phyloP scores from a whole-genome alignment of 2,113 vertebrate genomes.

The Ahaetulla prasina region DNA sequence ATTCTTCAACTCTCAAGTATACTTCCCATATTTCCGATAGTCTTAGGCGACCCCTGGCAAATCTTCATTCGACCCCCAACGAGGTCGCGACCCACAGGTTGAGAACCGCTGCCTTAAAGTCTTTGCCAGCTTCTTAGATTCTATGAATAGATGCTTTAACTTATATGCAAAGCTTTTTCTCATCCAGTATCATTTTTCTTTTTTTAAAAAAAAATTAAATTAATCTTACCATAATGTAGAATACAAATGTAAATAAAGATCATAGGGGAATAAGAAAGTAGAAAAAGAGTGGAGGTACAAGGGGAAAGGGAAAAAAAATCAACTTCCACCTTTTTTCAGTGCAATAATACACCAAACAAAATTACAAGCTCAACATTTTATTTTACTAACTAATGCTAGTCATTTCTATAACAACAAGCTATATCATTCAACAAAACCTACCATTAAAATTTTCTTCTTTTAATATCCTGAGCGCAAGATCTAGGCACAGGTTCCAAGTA shows the following conservation, averaged over 20 bases:
- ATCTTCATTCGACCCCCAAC: too few relatives aligned
- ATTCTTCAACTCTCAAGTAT: too few relatives aligned
- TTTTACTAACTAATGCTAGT: not conserved
- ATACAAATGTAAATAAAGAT: too few relatives aligned
- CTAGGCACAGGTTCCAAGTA: not conserved
- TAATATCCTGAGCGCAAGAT: not conserved
- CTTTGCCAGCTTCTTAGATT: not conserved
- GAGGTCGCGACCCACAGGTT: too few relatives aligned
- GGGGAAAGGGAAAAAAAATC: too few relatives aligned
- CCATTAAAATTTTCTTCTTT: not conserved
- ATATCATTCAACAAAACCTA: not conserved
- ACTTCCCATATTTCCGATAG: too few relatives aligned
- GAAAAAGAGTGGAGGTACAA: too few relatives aligned
- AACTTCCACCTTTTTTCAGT: not conserved
- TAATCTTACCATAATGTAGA: too few relatives aligned
- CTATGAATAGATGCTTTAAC: not conserved
- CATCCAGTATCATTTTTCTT: not conserved
- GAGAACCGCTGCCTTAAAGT: too few relatives aligned
- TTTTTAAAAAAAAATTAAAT: too few relatives aligned
- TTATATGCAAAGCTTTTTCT: not conserved
- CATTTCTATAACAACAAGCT: not conserved
- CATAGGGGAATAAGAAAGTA: too few relatives aligned
- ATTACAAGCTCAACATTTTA: not conserved
- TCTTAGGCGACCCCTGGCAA: too few relatives aligned
- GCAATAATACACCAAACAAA: not conserved